Conservation (phyloP, 2,888 invertebrate species). For the Lochmaea capreae region DNA sequence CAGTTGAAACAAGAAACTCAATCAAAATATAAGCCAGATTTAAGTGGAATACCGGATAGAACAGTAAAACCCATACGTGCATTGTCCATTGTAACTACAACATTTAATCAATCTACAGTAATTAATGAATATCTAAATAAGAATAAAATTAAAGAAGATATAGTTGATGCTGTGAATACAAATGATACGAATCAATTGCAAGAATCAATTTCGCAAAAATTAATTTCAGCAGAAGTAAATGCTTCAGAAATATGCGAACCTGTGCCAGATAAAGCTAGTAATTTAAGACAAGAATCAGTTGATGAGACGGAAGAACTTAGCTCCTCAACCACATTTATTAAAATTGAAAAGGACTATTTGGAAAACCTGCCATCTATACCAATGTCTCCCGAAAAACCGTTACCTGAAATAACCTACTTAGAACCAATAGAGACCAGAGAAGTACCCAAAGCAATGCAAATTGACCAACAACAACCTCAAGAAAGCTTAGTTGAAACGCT, state of each 20-base stretch:
- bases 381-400: conserved; percentile 40
- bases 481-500: conserved; percentile 25
- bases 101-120: not conserved
- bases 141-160: conserved; percentile 17
- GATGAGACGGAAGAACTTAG: not conserved
- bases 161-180: not conserved
- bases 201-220: not conserved
- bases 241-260: not conserved
- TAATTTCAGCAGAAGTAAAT: conserved; percentile 15
- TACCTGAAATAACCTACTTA: conserved; percentile 44
- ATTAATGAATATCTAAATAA: not conserved
- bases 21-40: conserved; percentile 48
- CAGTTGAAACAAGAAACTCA: conserved; percentile 49
- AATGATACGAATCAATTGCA: not conserved
- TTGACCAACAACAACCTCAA: conserved; percentile 9
- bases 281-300: conserved; percentile 1
- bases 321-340: not conserved
- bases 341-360: conserved; percentile 18
- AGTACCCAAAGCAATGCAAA: not conserved
- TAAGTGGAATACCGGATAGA: conserved; percentile 39
- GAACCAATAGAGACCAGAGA: conserved; percentile 30
- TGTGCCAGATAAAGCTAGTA: not conserved
- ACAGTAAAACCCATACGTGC: conserved; percentile 11
- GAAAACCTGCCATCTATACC: conserved; percentile 33
- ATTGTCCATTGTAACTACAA: not conserved